Percentiles rank a stretch among this genome's conserved stretches.
phyloP scores from a whole-genome alignment of 2,113 vertebrate species.

The Forbesichthys papilliferus region DNA sequence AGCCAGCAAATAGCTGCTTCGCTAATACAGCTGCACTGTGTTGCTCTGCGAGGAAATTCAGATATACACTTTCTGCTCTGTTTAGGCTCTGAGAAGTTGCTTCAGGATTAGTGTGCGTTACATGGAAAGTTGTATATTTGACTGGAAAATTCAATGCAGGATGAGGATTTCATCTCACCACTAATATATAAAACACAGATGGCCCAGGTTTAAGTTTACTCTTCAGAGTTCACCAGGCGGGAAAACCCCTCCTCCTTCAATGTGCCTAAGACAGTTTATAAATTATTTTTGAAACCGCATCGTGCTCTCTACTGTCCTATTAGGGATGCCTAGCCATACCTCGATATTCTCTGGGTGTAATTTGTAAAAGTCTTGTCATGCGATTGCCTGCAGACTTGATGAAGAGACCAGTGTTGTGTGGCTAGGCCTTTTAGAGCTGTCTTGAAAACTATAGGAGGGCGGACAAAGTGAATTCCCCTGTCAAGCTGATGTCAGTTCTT shows the following conservation, averaged over 20 bases:
- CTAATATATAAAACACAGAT: slow-evolving; percentile 63
- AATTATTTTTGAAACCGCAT: slow-evolving; percentile 12
- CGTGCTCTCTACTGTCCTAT: slow-evolving; percentile 14
- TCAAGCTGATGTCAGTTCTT: slow-evolving; percentile 48
- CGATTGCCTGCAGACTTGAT: slow-evolving; percentile 7
- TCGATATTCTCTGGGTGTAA: slow-evolving; percentile 2
- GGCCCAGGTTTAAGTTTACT: slow-evolving; percentile 34
- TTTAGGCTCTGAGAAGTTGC: slow-evolving; percentile 65
- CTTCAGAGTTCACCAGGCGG: slow-evolving; percentile 22
- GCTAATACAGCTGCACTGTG: slow-evolving; percentile 47
- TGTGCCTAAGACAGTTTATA: slow-evolving; percentile 16
- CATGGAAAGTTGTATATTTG: slow-evolving; percentile 62
- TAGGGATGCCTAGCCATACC: slow-evolving; percentile 2
- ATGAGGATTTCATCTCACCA: slow-evolving; percentile 56
- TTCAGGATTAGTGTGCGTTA: slow-evolving; percentile 63
- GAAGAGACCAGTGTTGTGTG: slow-evolving; percentile 8
- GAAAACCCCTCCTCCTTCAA: slow-evolving; percentile 5
- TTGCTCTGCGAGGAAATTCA: slow-evolving; percentile 32
- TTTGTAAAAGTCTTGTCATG: slow-evolving; percentile 13
- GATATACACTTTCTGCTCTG: slow-evolving; percentile 66
- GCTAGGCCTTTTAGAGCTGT: slow-evolving; percentile 10
- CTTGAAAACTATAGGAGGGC: not conserved
- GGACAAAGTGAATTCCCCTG: not conserved
- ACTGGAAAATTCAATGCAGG: slow-evolving; percentile 57
- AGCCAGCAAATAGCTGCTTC: slow-evolving; percentile 26